Evolutionary conservation across 2,888 invertebrate species (phyloP).

Genomic region (Alitta virens): DNA sequence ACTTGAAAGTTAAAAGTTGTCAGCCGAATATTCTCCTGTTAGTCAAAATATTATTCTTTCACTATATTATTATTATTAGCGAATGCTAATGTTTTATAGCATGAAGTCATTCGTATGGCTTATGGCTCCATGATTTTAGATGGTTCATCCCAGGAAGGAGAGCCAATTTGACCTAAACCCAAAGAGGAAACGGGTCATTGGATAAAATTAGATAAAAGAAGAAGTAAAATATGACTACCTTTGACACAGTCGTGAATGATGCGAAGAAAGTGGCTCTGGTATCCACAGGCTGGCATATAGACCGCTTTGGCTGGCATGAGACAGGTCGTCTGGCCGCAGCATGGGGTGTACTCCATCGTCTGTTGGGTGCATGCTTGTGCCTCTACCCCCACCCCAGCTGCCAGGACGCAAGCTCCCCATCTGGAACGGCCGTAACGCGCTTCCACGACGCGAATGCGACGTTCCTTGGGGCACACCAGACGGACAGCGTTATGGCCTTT

Average conservation of each 20-base stretch:
- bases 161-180: too few relatives aligned
- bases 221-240: too few relatives aligned
- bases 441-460: not conserved
- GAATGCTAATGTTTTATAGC: too few relatives aligned
- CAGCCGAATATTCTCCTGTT: too few relatives aligned
- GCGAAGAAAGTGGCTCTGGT: not conserved
- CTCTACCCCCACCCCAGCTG: not conserved
- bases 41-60: too few relatives aligned
- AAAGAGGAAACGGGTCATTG: too few relatives aligned
- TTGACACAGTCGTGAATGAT: not conserved
- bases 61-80: too few relatives aligned
- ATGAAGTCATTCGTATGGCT: too few relatives aligned
- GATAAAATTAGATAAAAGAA: too few relatives aligned
- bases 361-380: not conserved
- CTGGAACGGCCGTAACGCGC: not conserved
- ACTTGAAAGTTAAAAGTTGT: too few relatives aligned
- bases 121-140: too few relatives aligned
- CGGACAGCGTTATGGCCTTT: not conserved
- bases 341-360: not conserved
- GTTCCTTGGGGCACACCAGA: not conserved
- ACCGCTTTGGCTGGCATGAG: not conserved
- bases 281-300: constrained; percentile 1
- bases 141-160: too few relatives aligned
- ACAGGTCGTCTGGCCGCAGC: not conserved
- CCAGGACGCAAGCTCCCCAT: not conserved